phyloP scores from a whole-genome alignment of 1,140 invertebrate genomes.

The Chrysopa pallens region DNA sequence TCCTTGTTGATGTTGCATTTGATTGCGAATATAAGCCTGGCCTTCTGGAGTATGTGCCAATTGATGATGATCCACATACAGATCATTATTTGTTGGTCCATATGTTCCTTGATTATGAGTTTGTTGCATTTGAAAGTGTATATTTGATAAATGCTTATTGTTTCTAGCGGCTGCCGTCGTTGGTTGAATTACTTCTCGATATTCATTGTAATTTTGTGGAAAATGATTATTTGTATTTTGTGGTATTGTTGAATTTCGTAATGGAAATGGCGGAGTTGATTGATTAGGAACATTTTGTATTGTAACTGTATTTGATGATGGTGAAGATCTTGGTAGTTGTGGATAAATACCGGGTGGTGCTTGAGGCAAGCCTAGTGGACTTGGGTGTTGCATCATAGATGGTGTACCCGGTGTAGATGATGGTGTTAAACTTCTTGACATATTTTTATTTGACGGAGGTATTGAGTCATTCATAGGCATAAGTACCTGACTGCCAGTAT shows the following conservation, averaged over 20 bases:
- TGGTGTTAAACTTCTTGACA: conserved; percentile 39
- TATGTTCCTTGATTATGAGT: too few relatives aligned
- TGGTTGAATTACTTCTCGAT: conserved; percentile 18
- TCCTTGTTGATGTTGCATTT: conserved; percentile 5
- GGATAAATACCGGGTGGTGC: conserved; percentile 30
- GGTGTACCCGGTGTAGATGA: conserved; percentile 44
- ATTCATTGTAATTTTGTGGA: conserved; percentile 13
- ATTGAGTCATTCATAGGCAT: conserved; percentile 26
- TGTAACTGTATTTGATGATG: conserved; percentile 36
- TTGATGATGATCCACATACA: conserved; percentile 10
- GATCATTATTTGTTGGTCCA: too few relatives aligned
- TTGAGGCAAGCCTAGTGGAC: conserved; percentile 23
- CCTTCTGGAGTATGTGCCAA: conserved; percentile 24
- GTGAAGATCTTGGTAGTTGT: conserved; percentile 31
- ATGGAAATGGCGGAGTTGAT: conserved; percentile 29
- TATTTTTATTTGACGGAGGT: conserved; percentile 27
- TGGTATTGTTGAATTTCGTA: conserved; percentile 22
- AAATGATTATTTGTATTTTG: not conserved
- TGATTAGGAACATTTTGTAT: conserved; percentile 33
- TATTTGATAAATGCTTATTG: conserved; percentile 13
- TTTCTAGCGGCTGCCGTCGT: conserved; percentile 19
- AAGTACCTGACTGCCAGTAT: conserved; percentile 22
- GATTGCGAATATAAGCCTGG: conserved; percentile 7
- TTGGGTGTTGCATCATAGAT: conserved; percentile 30
- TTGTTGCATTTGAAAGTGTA: too few relatives aligned